phyloP scores from a whole-genome alignment of 2,888 invertebrate species.

The Metellina segmentata region DNA sequence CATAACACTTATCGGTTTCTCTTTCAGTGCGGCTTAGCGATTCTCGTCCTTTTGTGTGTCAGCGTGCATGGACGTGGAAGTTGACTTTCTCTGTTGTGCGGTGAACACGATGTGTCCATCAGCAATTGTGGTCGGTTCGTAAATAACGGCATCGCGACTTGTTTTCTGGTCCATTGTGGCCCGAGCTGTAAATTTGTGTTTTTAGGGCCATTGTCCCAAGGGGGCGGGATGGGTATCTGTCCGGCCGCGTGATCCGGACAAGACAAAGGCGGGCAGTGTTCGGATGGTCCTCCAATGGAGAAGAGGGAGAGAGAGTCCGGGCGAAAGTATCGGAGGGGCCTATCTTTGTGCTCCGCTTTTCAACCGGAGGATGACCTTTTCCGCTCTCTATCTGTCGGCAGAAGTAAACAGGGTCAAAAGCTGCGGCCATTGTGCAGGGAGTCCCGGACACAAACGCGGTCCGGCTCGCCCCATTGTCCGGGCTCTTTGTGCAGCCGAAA shows the following conservation, averaged over 20 bases:
- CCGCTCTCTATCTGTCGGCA: not conserved
- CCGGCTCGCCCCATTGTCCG: conserved; percentile 4
- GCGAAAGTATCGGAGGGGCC: not conserved
- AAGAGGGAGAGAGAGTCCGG: not conserved
- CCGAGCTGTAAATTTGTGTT: no score
- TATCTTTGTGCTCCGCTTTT: not conserved
- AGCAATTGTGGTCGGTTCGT: no score
- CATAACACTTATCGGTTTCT: not conserved
- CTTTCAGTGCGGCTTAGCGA: not conserved
- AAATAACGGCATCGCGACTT: no score
- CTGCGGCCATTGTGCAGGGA: not conserved
- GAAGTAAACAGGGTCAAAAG: not conserved
- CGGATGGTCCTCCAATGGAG: not conserved
- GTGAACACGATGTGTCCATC: no score
- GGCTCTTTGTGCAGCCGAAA: not conserved
- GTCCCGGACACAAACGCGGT: not conserved
- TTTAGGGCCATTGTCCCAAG: no score
- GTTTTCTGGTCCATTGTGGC: no score
- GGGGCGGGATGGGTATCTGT: no score
- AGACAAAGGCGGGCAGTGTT: no score
- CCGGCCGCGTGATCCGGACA: no score
- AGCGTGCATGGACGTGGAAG: no score
- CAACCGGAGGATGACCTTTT: not conserved
- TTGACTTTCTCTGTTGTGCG: no score
- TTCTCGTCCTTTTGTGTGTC: no score